These are phyloP conservation scores for Chiloscyllium punctatum DNA, from an alignment of 2,797 vertebrate genomes.

Conservation along the genomic window DNA sequence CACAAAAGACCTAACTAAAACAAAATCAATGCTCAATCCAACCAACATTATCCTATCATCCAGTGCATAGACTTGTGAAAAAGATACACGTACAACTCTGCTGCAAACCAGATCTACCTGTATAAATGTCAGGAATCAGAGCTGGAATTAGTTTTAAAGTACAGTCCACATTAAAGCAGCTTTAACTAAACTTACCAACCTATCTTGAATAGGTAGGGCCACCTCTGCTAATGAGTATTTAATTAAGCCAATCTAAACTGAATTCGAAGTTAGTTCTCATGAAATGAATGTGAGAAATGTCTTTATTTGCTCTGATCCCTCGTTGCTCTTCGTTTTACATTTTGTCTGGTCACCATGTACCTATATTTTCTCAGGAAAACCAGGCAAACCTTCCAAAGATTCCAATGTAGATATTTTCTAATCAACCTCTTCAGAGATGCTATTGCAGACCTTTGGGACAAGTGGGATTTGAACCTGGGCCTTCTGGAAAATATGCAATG, in stretches of 20 bases:
- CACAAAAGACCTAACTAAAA: background rate
- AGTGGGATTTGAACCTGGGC: no score
- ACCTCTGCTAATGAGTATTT: no score
- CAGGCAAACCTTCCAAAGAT: background rate
- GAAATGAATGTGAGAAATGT: background rate
- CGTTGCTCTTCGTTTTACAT: background rate
- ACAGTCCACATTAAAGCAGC: background rate
- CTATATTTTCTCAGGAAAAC: background rate
- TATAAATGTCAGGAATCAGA: background rate
- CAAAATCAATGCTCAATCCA: background rate
- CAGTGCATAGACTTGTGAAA: background rate
- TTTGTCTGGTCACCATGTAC: background rate
- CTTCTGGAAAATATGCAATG: background rate
- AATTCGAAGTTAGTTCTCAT: background rate
- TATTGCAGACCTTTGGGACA: no score
- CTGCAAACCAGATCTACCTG: background rate
- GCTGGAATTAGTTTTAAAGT: background rate
- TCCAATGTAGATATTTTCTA: background rate
- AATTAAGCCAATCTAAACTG: background rate
- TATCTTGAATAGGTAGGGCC: background rate
- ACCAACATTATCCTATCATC: background rate
- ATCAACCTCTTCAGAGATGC: no score
- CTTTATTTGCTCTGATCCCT: background rate
- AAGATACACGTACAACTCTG: background rate
- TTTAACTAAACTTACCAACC: background rate